Base-by-base conservation (phyloP, 2,888 invertebrate species). In the Heliconius sara region DNA sequence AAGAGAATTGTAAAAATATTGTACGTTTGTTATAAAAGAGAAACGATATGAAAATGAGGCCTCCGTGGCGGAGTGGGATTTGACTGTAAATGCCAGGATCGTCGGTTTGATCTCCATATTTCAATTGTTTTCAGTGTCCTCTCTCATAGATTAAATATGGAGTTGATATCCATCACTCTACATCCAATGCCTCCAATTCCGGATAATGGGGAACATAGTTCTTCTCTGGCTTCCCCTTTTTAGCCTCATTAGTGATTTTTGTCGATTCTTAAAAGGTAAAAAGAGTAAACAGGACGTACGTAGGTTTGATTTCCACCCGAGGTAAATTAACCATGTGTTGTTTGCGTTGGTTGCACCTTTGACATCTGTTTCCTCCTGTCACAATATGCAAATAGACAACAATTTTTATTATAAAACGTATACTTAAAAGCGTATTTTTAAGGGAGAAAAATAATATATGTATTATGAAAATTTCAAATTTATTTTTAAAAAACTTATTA, bases 1-100 rank as follows among this genome's bases (percentile, higher is more conserved):
- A 27, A 30, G 12, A 7, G 57, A 67, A 66, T 73, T 73, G 52
- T 66, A 78, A 71, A 52, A 63, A 71, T 73, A 78, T 73, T 73
- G n/a, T 34, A 30, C 13, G 5, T 72, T n/a, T 72, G 13, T 27
- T 52, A 30, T 72, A 25, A 68, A n/a, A 16, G 7, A 43, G 13
- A 7, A 43, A 7, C 6, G 43, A 3, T 43, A 25, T 68, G n/a
- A 27, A 27, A 27, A 27, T 2, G 2, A 19, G 0, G 10, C 22
- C 22, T 22, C n/a, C 52, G 7, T 22, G 22, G 22, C 9, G 22
- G 7, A 57, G 9, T 57, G 22, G 22, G 9, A 1, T 47, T 16
- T n/a, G 2, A n/a, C 3, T 10, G n/a, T 22, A 9, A 57, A 22
- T 3, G 22, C 57, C 9, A 10, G 9, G n/a, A 19, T 57, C 22